These are phyloP conservation scores for Sylvilagus bachmani DNA, from an alignment of 2,113 vertebrate genomes.

Conservation along the genomic window DNA sequence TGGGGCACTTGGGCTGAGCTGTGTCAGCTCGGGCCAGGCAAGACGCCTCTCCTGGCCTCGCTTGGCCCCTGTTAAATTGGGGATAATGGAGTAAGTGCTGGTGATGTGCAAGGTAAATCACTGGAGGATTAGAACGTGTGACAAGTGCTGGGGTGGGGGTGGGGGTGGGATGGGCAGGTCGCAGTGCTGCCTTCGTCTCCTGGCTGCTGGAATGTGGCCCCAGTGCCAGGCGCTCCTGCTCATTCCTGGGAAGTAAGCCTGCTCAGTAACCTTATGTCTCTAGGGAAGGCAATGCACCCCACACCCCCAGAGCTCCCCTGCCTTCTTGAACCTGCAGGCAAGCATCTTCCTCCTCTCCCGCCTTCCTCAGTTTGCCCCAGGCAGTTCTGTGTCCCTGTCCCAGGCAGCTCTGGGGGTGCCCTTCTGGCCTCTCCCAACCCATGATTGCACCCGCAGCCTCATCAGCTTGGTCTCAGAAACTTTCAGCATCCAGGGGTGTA, in stretches of 20 bases:
- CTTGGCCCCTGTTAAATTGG: not conserved
- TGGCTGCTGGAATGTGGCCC: not conserved
- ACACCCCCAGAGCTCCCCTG: not conserved
- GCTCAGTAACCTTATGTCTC: not conserved
- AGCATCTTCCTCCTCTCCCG: not conserved
- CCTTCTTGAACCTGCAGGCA: not conserved
- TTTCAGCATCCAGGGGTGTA: not conserved
- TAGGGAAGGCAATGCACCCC: not conserved
- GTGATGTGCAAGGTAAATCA: not conserved
- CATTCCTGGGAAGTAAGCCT: not conserved
- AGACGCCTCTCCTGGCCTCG: not conserved
- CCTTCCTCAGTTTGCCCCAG: not conserved
- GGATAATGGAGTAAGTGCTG: not conserved
- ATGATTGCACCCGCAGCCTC: not conserved
- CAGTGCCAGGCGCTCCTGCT: not conserved
- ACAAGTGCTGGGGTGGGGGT: too few relatives aligned
- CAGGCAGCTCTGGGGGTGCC: not conserved
- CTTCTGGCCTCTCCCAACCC: not conserved
- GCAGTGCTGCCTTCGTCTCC: not conserved
- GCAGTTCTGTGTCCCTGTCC: not conserved
- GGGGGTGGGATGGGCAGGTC: too few relatives aligned
- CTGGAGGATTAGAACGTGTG: not conserved
- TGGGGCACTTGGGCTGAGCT: not conserved
- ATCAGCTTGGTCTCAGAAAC: constrained; percentile 47
- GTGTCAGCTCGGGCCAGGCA: not conserved